Evolutionary conservation across 2,888 invertebrate genomes (phyloP).

Genomic region (Tillus elongatus): DNA sequence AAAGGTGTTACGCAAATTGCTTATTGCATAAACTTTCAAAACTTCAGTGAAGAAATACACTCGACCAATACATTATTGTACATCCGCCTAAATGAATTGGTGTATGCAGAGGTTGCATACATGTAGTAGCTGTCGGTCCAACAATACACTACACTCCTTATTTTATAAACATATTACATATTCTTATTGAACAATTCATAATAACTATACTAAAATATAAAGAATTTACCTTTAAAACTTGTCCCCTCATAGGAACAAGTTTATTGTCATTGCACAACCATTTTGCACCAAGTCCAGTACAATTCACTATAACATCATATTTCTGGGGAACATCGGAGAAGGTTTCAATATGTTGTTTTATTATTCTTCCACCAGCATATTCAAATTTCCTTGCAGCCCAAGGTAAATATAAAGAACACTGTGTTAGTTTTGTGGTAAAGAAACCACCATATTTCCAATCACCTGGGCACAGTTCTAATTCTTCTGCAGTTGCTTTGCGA

Average conservation of each 20-base stretch:
- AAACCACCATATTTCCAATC: slow-evolving; percentile 78
- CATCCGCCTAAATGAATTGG: too few relatives aligned
- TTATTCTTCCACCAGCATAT: slow-evolving; percentile 54
- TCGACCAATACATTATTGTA: too few relatives aligned
- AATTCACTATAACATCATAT: slow-evolving; percentile 74
- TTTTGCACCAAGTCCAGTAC: slow-evolving; percentile 76
- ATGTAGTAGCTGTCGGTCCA: too few relatives aligned
- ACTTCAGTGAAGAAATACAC: too few relatives aligned
- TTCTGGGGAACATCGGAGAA: slow-evolving; percentile 50
- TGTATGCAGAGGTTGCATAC: too few relatives aligned
- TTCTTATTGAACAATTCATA: too few relatives aligned
- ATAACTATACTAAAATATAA: slow-evolving; percentile 5
- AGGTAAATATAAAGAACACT: slow-evolving; percentile 64
- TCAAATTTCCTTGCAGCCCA: slow-evolving; percentile 62
- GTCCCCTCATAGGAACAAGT: slow-evolving; percentile 74
- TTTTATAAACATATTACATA: too few relatives aligned
- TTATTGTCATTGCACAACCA: slow-evolving; percentile 64
- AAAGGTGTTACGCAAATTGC: too few relatives aligned
- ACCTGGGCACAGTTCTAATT: slow-evolving; percentile 61
- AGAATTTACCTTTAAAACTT: slow-evolving; percentile 58
- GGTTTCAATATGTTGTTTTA: slow-evolving; percentile 48
- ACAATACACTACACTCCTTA: too few relatives aligned
- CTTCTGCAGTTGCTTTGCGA: slow-evolving; percentile 60
- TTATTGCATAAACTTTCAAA: too few relatives aligned
- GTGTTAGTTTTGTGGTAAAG: slow-evolving; percentile 69